phyloP scores from a whole-genome alignment of 2,888 invertebrate genomes.

The Lasioglossum morio region DNA sequence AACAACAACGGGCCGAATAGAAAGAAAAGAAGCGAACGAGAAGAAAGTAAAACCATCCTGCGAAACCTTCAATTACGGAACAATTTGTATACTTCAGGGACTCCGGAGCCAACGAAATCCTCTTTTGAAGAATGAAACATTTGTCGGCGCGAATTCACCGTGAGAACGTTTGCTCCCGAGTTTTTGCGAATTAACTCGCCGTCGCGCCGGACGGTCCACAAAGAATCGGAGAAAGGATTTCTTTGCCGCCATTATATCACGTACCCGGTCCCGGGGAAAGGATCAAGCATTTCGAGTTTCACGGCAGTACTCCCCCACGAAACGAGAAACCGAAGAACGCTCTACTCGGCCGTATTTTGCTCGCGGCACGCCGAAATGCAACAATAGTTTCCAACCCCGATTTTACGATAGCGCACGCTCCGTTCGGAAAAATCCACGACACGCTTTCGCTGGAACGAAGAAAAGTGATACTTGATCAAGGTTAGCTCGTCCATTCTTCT shows the following conservation, averaged over 20 bases:
- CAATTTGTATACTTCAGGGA: constrained; percentile 1
- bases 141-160: neutral
- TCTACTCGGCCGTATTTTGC: neutral
- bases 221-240: neutral
- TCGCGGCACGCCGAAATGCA: neutral
- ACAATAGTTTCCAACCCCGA: neutral
- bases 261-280: neutral
- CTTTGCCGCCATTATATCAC: neutral
- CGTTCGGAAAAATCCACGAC: neutral
- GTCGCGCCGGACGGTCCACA: neutral
- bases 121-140: constrained; percentile 3
- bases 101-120: neutral
- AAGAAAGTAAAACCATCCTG: neutral
- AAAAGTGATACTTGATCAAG: neutral
- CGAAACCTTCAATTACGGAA: neutral
- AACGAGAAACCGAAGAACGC: neutral
- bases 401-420: neutral
- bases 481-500: neutral
- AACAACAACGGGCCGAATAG: neutral
- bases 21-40: neutral
- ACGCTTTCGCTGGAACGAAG: neutral
- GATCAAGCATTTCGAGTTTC: neutral
- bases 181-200: constrained; percentile 1
- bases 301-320: neutral
- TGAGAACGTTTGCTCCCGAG: neutral